Evolutionary conservation across 2,113 vertebrate genomes (phyloP), one percentile per base, ranked within the genome.

Genomic region (Dipodomys ordii): DNA sequence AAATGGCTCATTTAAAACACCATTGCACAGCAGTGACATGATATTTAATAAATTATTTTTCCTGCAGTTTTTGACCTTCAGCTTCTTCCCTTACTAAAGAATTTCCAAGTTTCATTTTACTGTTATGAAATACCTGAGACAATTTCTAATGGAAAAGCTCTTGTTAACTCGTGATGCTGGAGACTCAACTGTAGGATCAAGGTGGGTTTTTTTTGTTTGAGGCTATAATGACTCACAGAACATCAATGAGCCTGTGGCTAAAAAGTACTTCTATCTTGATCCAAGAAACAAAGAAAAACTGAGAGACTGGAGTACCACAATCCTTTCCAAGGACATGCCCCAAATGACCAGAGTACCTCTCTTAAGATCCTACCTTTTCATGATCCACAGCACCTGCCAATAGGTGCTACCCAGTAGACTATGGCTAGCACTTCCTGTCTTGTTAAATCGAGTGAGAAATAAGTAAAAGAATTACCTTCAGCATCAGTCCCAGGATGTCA

Each of bases 211-310:
- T 35, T 39, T 65, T n/a, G 1, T 72, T 27, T 39, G 15, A 18
- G 27, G 15, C 6, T n/a, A 44, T 91, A 32, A 3, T 1, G 8
- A 12, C 6, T 20, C 3, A 22, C 0, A 2, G 20, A 4, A 2
- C 30, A 20, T 1, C 30, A 64, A 8, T 7, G 30, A 65, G 7
- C 25, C 4, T 27, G 13, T 62, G 23, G 3, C n/a, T 3, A 30
- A 78, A 49, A 32, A 44, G n/a, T 74, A 16, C 27, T 83, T 13
- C 25, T 12, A 28, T 68, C 2, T 28, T 23, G 19, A 76, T 19
- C 25, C 49, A 92, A 28, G 28, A 85, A 86, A 4, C 65, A 44
- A 71, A 87, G 2, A 71, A 80, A 27, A 46, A 10, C 32, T 8
- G 20, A 30, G 18, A 4, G 46, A 30, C 73, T 28, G 27, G 74